Percentiles rank a stretch among this genome's conserved stretches.
Conservation (phyloP, 1,140 invertebrate species). For the Ostrea edulis region DNA sequence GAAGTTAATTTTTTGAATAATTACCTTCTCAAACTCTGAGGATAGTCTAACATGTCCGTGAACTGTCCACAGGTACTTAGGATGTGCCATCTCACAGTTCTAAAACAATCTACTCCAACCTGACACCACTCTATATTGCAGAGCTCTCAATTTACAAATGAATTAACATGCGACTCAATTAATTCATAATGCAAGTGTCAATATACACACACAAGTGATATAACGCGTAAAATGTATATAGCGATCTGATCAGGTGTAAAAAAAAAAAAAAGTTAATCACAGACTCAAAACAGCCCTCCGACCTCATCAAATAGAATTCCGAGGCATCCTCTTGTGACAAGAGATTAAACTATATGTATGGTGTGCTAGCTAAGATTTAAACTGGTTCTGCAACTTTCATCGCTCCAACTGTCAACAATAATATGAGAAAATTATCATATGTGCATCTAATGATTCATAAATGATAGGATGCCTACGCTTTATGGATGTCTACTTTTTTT, state of each 20-base stretch:
- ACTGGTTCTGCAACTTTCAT: too few species aligned
- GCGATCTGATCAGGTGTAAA: neutral
- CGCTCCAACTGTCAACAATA: too few species aligned
- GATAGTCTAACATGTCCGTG: neutral
- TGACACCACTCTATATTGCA: neutral
- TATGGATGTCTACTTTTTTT: too few species aligned
- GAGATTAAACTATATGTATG: too few species aligned
- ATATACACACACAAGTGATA: neutral
- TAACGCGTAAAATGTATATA: neutral
- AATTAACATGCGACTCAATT: neutral
- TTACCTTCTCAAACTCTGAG: neutral
- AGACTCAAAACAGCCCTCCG: too few species aligned
- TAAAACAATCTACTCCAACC: neutral
- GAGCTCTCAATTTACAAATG: neutral
- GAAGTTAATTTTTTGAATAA: neutral
- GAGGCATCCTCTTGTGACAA: too few species aligned
- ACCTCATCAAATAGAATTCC: too few species aligned
- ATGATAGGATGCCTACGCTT: too few species aligned
- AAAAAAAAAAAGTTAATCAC: neutral
- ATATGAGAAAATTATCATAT: too few species aligned
- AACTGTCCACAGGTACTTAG: neutral
- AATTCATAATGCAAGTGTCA: neutral
- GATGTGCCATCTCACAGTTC: neutral
- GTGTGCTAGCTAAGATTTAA: too few species aligned
- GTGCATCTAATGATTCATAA: too few species aligned